Evolutionary conservation across 2,113 vertebrate genomes (phyloP).

Genomic region (Eleginops maclovinus): DNA sequence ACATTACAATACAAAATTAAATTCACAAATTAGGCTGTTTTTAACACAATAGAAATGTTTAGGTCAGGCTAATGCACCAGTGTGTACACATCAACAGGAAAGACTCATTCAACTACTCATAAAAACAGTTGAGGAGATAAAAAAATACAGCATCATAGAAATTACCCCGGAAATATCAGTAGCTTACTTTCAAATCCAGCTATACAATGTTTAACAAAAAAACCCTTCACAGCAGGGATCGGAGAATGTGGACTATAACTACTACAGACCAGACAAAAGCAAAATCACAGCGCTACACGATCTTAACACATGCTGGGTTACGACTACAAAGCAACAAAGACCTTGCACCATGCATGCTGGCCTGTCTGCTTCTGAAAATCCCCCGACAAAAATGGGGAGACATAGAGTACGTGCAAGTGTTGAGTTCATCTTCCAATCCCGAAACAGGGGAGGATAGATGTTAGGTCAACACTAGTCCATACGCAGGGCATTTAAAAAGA

Average conservation of each 20-base stretch:
- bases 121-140: conserved; percentile 73
- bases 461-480: conserved; percentile 74
- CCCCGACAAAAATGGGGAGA: conserved; percentile 95
- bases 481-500: conserved; percentile 56
- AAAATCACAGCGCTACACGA: conserved; percentile 86
- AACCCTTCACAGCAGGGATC: conserved; percentile 73
- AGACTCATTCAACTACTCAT: conserved; percentile 67
- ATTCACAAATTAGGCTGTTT: conserved; percentile 84
- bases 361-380: conserved; percentile 80
- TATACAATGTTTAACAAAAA: conserved; percentile 79
- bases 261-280: conserved; percentile 84
- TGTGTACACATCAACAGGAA: conserved; percentile 82
- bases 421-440: conserved; percentile 88
- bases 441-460: conserved; percentile 83
- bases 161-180: conserved; percentile 68
- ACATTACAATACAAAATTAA: conserved; percentile 86
- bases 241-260: conserved; percentile 74
- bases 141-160: conserved; percentile 80
- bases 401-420: conserved; percentile 87
- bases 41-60: conserved; percentile 85
- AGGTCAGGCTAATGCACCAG: conserved; percentile 84
- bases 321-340: conserved; percentile 86
- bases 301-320: conserved; percentile 90
- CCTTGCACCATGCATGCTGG: conserved; percentile 82
- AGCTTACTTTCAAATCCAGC: conserved; percentile 81